phyloP scores from a whole-genome alignment of 2,113 vertebrate species.

The Chelonoidis abingdonii region DNA sequence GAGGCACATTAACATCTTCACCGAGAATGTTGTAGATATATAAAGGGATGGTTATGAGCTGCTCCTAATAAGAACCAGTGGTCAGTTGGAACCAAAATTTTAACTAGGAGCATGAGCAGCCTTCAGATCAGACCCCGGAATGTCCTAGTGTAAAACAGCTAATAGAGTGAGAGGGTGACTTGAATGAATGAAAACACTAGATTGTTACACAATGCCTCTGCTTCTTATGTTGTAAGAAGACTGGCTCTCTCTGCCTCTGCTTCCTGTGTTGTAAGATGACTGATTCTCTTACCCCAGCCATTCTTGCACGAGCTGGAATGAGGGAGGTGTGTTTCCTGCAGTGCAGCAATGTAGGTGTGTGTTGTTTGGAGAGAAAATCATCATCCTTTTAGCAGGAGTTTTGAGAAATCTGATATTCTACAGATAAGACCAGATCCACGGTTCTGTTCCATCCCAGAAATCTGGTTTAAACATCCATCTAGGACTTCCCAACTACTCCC shows the following conservation, averaged over 20 bases:
- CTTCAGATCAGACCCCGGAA: rapidly evolving
- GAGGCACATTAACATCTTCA: background rate
- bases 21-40: rapidly evolving
- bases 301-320: background rate
- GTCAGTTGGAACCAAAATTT: background rate
- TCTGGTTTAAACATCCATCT: background rate
- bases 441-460: constrained; percentile 4
- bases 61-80: rapidly evolving
- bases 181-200: background rate
- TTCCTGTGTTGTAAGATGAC: constrained; percentile 38
- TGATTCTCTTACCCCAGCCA: background rate
- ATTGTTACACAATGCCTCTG: background rate
- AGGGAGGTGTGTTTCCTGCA: constrained; percentile 7
- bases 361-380: background rate
- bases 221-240: background rate
- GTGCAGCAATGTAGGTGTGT: constrained; percentile 10
- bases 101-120: background rate
- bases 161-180: background rate
- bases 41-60: background rate
- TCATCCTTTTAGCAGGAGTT: background rate
- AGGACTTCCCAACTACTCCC: background rate
- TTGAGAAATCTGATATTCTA: constrained; percentile 11
- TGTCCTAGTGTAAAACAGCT: background rate
- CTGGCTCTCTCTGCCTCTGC: background rate
- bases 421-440: constrained; percentile 7